Percentiles rank a stretch among this genome's conserved stretches.
phyloP scores from a whole-genome alignment of 2,113 vertebrate species.

The Corydoras maculifer region DNA sequence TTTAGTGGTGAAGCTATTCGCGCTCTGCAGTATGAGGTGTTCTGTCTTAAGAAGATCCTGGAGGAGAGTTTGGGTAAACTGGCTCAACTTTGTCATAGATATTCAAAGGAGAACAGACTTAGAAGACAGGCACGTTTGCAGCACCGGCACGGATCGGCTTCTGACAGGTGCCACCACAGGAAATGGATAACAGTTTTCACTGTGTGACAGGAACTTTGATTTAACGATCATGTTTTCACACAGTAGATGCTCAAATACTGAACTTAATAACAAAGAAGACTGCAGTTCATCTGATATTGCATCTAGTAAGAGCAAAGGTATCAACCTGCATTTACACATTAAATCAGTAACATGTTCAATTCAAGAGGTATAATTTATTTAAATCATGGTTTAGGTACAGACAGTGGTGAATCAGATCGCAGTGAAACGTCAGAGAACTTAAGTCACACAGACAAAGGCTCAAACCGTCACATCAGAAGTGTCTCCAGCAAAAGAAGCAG shows the following conservation, averaged over 20 bases:
- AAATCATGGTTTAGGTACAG: constrained; percentile 38
- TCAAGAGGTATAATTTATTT: background rate
- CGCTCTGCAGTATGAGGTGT: constrained; percentile 63
- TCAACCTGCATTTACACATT: background rate
- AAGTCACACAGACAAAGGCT: constrained; percentile 2
- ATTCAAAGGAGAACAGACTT: constrained; percentile 45
- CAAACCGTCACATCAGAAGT: background rate
- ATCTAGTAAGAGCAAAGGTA: constrained; percentile 55
- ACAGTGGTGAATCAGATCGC: constrained; percentile 37
- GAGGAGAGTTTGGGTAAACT: constrained; percentile 59
- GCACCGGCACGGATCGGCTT: constrained; percentile 31
- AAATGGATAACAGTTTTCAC: background rate
- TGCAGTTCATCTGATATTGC: constrained; percentile 66
- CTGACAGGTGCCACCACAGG: constrained; percentile 44
- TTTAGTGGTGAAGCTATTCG: constrained; percentile 58
- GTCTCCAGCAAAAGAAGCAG: background rate
- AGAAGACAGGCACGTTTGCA: constrained; percentile 31
- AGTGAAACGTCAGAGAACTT: constrained; percentile 31
- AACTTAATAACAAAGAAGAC: constrained; percentile 50
- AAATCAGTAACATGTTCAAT: background rate
- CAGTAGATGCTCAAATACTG: constrained; percentile 17
- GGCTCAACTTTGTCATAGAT: constrained; percentile 52
- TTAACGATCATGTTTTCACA: constrained; percentile 2
- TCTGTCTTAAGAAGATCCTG: constrained; percentile 60
- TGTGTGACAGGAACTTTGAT: background rate